These are phyloP conservation scores for Myotis planiceps DNA, from an alignment of 2,797 vertebrate species.

Conservation along the genomic window DNA sequence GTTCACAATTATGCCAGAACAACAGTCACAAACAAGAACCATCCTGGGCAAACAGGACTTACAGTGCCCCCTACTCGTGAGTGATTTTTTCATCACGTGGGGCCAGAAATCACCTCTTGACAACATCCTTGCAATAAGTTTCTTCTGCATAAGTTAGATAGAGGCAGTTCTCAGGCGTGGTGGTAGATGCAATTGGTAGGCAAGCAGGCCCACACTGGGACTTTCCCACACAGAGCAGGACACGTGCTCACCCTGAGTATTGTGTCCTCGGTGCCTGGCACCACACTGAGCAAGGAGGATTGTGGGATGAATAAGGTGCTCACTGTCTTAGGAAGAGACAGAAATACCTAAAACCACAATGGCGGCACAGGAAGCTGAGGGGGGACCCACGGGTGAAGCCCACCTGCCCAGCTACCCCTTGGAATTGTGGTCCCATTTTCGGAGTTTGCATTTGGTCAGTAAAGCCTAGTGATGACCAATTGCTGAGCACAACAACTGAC, in stretches of 20 bases:
- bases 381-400: not conserved
- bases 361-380: not conserved
- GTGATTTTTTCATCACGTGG: not conserved
- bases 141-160: not conserved
- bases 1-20: rapidly evolving
- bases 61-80: rapidly evolving
- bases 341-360: not conserved
- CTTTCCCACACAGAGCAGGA: not conserved
- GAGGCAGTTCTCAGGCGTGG: not conserved
- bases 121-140: not conserved
- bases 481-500: not conserved
- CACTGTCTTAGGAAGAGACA: not conserved
- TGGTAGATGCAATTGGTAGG: not conserved
- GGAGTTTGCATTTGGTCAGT: not conserved
- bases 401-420: not conserved
- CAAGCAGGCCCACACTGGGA: not conserved
- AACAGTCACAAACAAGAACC: not conserved
- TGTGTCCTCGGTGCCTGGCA: not conserved
- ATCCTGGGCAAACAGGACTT: not conserved
- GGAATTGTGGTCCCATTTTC: not conserved
- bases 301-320: not conserved
- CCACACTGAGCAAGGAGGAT: rapidly evolving
- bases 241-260: rapidly evolving
- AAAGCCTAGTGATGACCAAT: not conserved
- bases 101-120: not conserved